Conservation (phyloP, 2,797 vertebrate species). For the Hybognathus amarus region DNA sequence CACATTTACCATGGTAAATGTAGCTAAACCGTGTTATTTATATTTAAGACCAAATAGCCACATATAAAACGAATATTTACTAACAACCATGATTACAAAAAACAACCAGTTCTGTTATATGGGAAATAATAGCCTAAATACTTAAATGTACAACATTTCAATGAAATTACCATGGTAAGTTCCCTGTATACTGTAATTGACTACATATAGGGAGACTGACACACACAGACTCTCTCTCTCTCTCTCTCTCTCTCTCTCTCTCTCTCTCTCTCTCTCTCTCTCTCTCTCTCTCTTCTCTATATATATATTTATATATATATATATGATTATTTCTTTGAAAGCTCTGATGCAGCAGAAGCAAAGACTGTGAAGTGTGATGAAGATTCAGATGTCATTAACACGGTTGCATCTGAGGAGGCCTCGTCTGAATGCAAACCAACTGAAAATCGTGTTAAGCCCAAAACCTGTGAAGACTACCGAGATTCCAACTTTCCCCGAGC, state of each 20-base stretch:
- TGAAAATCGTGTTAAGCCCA: not conserved
- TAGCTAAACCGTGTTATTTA: not conserved
- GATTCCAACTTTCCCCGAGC: slow-evolving; percentile 64
- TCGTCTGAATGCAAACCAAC: slow-evolving; percentile 38
- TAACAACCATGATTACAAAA: not conserved
- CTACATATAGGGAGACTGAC: not conserved
- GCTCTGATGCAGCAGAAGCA: slow-evolving; percentile 61
- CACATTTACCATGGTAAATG: not conserved
- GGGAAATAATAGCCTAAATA: not conserved
- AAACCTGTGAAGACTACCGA: slow-evolving; percentile 9
- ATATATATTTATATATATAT: too few species aligned
- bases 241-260: too few species aligned
- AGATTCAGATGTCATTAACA: slow-evolving; percentile 46
- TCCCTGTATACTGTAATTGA: not conserved
- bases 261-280: too few species aligned
- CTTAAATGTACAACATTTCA: not conserved
- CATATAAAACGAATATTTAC: not conserved
- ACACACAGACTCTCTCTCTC: too few species aligned
- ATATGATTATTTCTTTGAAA: slow-evolving; percentile 64
- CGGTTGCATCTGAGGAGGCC: slow-evolving; percentile 54
- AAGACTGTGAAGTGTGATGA: slow-evolving; percentile 48
- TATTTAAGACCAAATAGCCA: not conserved
- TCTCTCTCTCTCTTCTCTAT: too few species aligned
- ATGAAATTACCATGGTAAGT: not conserved
- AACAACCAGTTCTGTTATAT: not conserved